A percentile compares a stretch with the other conserved stretches of the same genome.
These are phyloP conservation scores for Chunga burmeisteri DNA, from an alignment of 2,113 vertebrate genomes.

Conservation along the genomic window DNA sequence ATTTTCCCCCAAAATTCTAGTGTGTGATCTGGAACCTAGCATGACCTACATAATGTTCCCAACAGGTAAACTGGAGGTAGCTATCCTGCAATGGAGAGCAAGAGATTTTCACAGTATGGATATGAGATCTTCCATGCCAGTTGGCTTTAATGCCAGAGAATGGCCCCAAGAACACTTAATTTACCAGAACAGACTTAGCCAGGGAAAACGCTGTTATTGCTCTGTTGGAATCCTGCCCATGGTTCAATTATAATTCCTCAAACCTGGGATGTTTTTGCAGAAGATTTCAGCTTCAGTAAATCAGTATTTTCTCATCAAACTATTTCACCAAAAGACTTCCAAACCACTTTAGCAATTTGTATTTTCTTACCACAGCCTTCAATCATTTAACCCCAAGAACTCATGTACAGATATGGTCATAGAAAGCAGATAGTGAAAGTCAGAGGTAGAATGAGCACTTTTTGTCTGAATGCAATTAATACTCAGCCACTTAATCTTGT, in stretches of 20 bases:
- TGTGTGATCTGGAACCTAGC: not conserved
- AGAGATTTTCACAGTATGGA: not conserved
- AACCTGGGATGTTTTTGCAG: not conserved
- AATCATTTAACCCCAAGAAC: not conserved
- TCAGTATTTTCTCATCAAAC: not conserved
- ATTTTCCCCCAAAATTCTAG: not conserved
- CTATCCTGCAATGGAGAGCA: not conserved
- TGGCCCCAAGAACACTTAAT: not conserved
- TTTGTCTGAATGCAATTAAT: not conserved
- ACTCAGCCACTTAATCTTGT: not conserved
- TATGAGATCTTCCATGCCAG: not conserved
- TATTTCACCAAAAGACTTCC: not conserved
- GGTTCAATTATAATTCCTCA: not conserved
- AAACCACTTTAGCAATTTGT: not conserved
- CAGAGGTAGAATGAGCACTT: not conserved
- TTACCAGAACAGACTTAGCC: not conserved
- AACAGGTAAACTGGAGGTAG: not conserved
- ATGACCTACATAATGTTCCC: not conserved
- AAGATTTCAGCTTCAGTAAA: not conserved
- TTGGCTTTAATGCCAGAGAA: not conserved
- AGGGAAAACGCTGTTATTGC: not conserved
- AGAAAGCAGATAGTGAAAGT: not conserved
- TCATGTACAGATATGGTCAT: not conserved
- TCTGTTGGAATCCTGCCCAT: not conserved
- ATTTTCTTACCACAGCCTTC: not conserved